Percentiles rank a stretch among this genome's conserved stretches.
These are phyloP conservation scores for Carapus acus DNA, from an alignment of 2,797 vertebrate genomes.

Conservation along the genomic window DNA sequence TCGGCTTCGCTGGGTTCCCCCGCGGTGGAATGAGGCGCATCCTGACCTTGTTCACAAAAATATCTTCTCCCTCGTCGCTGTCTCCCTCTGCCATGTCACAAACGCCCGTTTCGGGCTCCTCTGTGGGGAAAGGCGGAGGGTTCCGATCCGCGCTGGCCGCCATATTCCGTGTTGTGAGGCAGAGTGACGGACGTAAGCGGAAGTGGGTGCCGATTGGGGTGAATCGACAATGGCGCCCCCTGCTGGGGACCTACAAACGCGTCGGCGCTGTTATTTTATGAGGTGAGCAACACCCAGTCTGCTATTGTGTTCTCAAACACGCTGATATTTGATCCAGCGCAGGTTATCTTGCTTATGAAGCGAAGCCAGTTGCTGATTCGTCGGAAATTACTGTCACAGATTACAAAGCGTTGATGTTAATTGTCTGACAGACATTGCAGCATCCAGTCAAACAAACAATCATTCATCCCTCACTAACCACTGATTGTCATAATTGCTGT, in stretches of 20 bases:
- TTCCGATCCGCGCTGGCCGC: slow-evolving; percentile 67
- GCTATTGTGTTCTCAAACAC: too few species aligned
- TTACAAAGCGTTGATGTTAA: too few species aligned
- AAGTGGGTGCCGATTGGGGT: slow-evolving; percentile 10
- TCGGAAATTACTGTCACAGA: too few species aligned
- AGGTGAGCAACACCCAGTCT: too few species aligned
- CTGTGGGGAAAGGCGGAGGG: slow-evolving; percentile 66
- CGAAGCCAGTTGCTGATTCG: too few species aligned
- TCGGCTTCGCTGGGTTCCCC: neutral
- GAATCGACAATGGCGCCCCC: slow-evolving; percentile 25
- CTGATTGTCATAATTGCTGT: too few species aligned
- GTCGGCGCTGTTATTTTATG: neutral
- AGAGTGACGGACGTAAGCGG: slow-evolving; percentile 47
- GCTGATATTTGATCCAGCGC: too few species aligned
- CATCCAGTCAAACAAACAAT: too few species aligned
- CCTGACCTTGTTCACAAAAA: slow-evolving; percentile 66
- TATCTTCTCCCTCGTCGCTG: slow-evolving; percentile 75
- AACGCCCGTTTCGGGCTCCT: slow-evolving; percentile 51
- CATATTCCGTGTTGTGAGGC: slow-evolving; percentile 64
- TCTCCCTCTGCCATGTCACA: slow-evolving; percentile 59
- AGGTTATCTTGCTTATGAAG: too few species aligned
- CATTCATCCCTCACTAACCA: too few species aligned
- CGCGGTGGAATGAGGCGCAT: neutral
- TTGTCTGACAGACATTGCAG: too few species aligned
- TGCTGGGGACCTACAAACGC: slow-evolving; percentile 7